Percentiles rank a stretch among this genome's conserved stretches.
Conservation (phyloP, 1,140 invertebrate genomes). For the Microvelia longipes region DNA sequence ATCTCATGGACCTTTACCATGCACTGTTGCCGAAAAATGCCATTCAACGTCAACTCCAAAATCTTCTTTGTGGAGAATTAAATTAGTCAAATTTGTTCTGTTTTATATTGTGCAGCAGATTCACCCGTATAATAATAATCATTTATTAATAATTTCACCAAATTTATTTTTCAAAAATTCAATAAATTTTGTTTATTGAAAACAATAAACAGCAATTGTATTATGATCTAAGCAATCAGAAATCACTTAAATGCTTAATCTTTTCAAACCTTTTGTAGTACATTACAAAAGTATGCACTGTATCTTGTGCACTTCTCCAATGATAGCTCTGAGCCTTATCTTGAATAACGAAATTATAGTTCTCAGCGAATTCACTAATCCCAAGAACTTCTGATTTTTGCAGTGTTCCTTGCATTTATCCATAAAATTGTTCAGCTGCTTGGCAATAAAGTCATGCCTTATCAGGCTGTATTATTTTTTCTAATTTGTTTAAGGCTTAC, state of each 20-base stretch:
- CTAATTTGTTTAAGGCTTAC: too few species aligned
- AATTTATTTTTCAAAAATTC: not conserved
- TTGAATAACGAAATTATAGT: not conserved
- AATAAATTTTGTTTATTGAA: not conserved
- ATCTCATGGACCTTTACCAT: constrained; percentile 23
- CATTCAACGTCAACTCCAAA: constrained; percentile 17
- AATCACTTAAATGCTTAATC: not conserved
- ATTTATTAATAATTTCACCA: not conserved
- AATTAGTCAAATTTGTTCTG: not conserved
- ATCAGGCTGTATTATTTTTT: too few species aligned
- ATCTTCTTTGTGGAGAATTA: not conserved
- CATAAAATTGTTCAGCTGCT: not conserved
- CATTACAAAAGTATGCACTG: not conserved
- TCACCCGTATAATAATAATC: not conserved
- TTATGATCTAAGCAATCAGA: not conserved
- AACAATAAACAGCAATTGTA: not conserved
- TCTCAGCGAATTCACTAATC: constrained; percentile 3
- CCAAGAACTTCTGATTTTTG: not conserved
- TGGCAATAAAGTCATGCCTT: not conserved
- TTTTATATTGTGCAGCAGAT: not conserved
- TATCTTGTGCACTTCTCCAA: not conserved
- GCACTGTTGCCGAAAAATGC: constrained; percentile 24
- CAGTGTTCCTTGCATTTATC: not conserved
- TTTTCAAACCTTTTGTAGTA: not conserved
- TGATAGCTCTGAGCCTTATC: constrained; percentile 1